Base-by-base conservation (phyloP, 2,113 vertebrate species). In the Fulica atra region DNA sequence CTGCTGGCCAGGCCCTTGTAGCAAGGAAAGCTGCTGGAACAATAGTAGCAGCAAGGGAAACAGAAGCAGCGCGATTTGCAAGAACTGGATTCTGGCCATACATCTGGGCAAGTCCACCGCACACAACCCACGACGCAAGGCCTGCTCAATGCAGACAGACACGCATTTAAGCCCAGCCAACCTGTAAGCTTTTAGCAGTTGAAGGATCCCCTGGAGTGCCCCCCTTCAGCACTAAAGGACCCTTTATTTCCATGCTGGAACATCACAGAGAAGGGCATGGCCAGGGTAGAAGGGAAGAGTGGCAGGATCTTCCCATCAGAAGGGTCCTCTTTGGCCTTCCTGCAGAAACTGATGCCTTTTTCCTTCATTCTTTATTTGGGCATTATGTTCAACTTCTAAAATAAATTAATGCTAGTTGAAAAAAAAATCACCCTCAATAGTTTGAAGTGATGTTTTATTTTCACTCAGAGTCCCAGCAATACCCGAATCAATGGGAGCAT, bases 91-190 rank as follows among this genome's bases (percentile, higher is more conserved):
- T 33, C 35, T 0, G 19, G 82, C 93, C 95, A 96, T 86, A 95
- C 92, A 95, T 90, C 92, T 96, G 88, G 85, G 79, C 80, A 93
- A 92, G 64, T 56, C 94, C 72, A 88, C 29, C 73, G 46, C 85
- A 51, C 56, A 42, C 90, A 95, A 19, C 56, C 59, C 24, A 2
- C 80, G 89, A 95, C 89, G 85, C 81, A 89, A 90, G 69, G 74
- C 81, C 29, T 84, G 76, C 57, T 35, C 21, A 28, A 64, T 71
- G 82, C 79, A 90, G 50, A 79, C 79, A 90, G 90, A 90, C 38
- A 3, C 19, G 12, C 16, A 0, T 88, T 90, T 64, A 56, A 86
- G 72, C 38, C 64, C 76, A 86, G 42, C 88, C 79, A 92, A 59
- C 35, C 66, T 6, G 6, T 26, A 68, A 78, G 60, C 11, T 88